These are phyloP conservation scores for Trichosurus vulpecula DNA, from an alignment of 2,797 vertebrate species.

Conservation along the genomic window DNA sequence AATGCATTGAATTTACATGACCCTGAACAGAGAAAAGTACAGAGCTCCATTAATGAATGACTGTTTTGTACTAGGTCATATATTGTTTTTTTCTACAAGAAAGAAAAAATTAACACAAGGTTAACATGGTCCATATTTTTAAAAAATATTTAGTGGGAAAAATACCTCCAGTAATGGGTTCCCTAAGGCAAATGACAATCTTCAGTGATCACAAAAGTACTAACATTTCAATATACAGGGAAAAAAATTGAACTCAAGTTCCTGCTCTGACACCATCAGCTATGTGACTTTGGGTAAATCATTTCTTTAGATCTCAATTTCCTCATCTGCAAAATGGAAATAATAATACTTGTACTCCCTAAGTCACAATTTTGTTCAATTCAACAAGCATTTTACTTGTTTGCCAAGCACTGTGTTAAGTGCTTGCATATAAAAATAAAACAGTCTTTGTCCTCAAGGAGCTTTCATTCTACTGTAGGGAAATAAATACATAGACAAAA, in stretches of 20 bases:
- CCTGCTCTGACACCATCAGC: neutral
- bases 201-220: conserved; percentile 18
- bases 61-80: neutral
- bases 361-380: neutral
- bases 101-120: conserved; percentile 32
- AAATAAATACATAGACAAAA: neutral
- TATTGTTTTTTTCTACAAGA: neutral
- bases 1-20: neutral
- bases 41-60: neutral
- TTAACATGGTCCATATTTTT: neutral
- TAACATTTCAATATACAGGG: neutral
- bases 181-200: conserved; percentile 28
- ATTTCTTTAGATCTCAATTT: neutral
- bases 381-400: neutral
- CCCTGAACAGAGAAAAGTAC: neutral
- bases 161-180: conserved; percentile 19
- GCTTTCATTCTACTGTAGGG: neutral
- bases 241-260: neutral
- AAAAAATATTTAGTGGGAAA: conserved; percentile 33
- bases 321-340: neutral
- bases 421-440: neutral
- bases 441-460: neutral
- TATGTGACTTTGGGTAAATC: neutral
- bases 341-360: neutral
- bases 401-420: neutral